Evolutionary conservation across 2,888 invertebrate genomes (phyloP), one percentile per base, ranked within the genome.

Genomic region (Dione vanillae): DNA sequence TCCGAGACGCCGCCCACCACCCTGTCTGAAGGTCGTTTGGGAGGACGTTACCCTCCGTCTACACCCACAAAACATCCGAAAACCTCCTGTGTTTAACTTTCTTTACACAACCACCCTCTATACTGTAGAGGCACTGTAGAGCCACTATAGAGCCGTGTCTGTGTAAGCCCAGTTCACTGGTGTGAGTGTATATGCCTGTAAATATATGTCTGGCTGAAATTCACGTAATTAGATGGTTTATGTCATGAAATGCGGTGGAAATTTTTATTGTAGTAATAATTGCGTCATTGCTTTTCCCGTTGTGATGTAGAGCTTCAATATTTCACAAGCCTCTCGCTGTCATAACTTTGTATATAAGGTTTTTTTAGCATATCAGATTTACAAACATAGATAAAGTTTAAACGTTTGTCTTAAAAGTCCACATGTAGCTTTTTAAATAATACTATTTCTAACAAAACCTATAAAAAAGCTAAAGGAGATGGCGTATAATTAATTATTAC

Each of bases 21-120:
- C 82, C 81, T 76, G 92, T 92, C 92, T 92, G 92, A 92, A 92
- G 92, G 92, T 92, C 92, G 87, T 74, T 76, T 83, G 83, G 83
- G 76, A 84, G 90, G 86, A 80, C 89, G 86, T 90, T 92, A 92
- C 87, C 90, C 88, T 74, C 79, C 69, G 76, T 73, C 77, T 75
- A 75, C 77, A 69, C 77, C 78, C 78, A 76, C 77, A 67, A 65
- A 70, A 52, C 72, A 74, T 71, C 77, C 77, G 65, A 73, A 76
- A 66, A 61, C 66, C 71, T 67, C 64, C 73, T 70, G 65, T 70
- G 64, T 71, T 62, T 45, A 49, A 65, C 70, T 59, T 41, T 70
- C 68, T 64, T 62, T 70, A 67, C 41, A 64, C 61, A 58, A 47
- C 35, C 54, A 37, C 69, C 70, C 64, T 41, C 40, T 62, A 68